A percentile compares a stretch with the other conserved stretches of the same genome.
phyloP scores from a whole-genome alignment of 1,140 invertebrate species.

The Mizuhopecten yessoensis region DNA sequence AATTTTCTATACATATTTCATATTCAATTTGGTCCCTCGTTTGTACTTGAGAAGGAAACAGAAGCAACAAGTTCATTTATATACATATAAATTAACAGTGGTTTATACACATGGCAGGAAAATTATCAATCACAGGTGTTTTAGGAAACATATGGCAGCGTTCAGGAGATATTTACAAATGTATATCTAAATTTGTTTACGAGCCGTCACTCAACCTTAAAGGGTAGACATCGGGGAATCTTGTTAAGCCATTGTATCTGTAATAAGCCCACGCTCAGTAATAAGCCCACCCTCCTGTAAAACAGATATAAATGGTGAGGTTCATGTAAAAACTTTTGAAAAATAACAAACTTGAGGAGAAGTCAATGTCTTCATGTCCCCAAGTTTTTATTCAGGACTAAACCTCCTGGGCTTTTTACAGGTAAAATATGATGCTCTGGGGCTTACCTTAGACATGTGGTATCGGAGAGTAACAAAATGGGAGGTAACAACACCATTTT shows the following conservation, averaged over 20 bases:
- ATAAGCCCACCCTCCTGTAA: neutral
- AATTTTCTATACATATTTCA: neutral
- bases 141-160: neutral
- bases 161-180: neutral
- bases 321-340: no score
- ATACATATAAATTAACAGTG: neutral
- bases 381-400: neutral
- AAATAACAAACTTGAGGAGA: neutral
- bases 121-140: neutral
- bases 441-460: neutral
- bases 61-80: slow-evolving; percentile 7
- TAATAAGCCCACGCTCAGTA: neutral
- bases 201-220: neutral
- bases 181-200: neutral
- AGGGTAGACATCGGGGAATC: neutral
- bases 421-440: neutral
- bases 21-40: neutral
- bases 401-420: neutral
- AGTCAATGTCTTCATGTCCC: no score
- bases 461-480: neutral
- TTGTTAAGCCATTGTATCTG: neutral
- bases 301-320: neutral
- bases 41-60: neutral
- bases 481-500: neutral
- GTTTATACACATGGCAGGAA: slow-evolving; percentile 29